Percentiles rank a stretch among this genome's conserved stretches.
Evolutionary conservation across 2,113 vertebrate species (phyloP).

Genomic region (Naja naja): DNA sequence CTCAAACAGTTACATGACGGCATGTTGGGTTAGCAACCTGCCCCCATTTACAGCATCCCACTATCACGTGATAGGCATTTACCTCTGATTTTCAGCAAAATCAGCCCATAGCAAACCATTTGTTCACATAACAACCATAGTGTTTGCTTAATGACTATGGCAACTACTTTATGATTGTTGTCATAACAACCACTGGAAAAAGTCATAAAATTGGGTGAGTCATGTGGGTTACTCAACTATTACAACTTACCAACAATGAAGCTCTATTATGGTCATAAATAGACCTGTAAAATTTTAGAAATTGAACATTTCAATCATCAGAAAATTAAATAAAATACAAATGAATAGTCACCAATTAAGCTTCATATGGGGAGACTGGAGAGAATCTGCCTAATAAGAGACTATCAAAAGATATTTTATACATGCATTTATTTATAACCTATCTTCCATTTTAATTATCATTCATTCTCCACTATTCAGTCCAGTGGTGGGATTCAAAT

Average conservation of each 20-base stretch:
- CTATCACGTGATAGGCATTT: neutral
- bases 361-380: conserved; percentile 31
- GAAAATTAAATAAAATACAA: conserved; percentile 62
- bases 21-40: neutral
- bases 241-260: neutral
- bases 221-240: too few relatives aligned
- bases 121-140: neutral
- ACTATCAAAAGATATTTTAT: conserved; percentile 29
- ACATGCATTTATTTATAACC: neutral
- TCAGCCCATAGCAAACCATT: neutral
- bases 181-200: neutral
- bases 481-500: too few relatives aligned
- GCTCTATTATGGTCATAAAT: neutral
- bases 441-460: neutral
- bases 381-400: conserved; percentile 21
- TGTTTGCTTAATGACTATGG: neutral
- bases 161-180: neutral
- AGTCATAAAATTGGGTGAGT: neutral
- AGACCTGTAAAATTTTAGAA: conserved; percentile 50
- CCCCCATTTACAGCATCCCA: neutral
- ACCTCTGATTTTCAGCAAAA: neutral
- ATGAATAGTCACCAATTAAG: conserved; percentile 43
- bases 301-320: conserved; percentile 49
- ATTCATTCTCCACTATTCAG: too few relatives aligned
- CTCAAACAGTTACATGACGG: neutral